Conservation (phyloP, 1,140 invertebrate genomes). For the Diplogasteroides magnus region DNA sequence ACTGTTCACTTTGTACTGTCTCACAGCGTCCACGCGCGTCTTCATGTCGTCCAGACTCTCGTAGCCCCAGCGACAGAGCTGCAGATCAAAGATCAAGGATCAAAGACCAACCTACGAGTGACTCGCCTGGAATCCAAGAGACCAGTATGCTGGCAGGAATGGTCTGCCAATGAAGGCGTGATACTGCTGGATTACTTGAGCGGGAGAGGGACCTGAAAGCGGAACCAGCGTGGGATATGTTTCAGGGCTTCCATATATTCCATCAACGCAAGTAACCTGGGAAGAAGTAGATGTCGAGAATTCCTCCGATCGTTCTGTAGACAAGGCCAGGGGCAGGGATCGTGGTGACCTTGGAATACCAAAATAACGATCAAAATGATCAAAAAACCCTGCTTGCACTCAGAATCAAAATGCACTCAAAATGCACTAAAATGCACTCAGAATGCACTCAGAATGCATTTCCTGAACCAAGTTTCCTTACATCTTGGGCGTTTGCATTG, state of each 20-base stretch:
- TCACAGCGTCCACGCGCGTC: slow-evolving; percentile 9
- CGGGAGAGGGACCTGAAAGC: too few species aligned
- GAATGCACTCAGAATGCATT: slow-evolving; percentile 57
- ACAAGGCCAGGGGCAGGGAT: slow-evolving; percentile 48
- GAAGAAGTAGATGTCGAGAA: slow-evolving; percentile 59
- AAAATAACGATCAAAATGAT: slow-evolving; percentile 69
- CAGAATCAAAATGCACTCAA: too few species aligned
- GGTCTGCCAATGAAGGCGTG: slow-evolving; percentile 52
- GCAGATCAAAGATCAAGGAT: slow-evolving; percentile 1
- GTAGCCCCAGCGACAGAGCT: slow-evolving; percentile 68
- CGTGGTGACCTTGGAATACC: slow-evolving; percentile 60
- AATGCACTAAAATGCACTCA: too few species aligned
- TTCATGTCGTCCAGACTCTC: slow-evolving; percentile 66
- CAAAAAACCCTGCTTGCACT: slow-evolving; percentile 69
- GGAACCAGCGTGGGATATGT: too few species aligned
- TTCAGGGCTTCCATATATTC: not conserved
- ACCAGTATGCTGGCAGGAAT: slow-evolving; percentile 59
- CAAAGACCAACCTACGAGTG: not conserved
- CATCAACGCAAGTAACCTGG: slow-evolving; percentile 54
- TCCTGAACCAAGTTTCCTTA: slow-evolving; percentile 59
- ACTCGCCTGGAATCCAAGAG: slow-evolving; percentile 53
- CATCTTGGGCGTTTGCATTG: slow-evolving; percentile 60
- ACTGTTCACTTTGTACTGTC: too few species aligned
- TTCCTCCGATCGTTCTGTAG: slow-evolving; percentile 52
- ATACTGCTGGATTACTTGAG: slow-evolving; percentile 61